Percentiles rank a stretch among this genome's conserved stretches.
These are phyloP conservation scores for Knipowitschia caucasica DNA, from an alignment of 2,797 vertebrate species.

Conservation along the genomic window DNA sequence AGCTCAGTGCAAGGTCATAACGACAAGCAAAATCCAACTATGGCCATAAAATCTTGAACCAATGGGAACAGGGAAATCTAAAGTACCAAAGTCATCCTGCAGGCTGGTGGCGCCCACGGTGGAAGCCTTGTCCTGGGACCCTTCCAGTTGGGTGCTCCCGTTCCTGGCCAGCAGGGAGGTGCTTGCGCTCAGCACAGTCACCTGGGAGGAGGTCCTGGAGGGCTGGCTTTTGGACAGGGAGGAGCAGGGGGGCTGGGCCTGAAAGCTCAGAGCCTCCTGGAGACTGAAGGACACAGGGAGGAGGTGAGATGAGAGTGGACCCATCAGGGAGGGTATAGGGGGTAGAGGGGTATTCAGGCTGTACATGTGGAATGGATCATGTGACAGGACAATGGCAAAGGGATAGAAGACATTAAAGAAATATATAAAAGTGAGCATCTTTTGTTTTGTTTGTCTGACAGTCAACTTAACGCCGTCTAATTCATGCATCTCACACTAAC, in stretches of 20 bases:
- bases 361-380: conserved; percentile 4
- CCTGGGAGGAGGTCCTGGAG: conserved; percentile 90
- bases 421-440: background rate
- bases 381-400: conserved; percentile 15
- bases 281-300: conserved; percentile 84
- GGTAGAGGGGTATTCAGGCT: conserved; percentile 18
- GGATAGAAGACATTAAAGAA: conserved; percentile 1
- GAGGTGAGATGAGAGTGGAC: conserved; percentile 37
- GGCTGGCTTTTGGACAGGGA: conserved; percentile 91
- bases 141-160: conserved; percentile 95
- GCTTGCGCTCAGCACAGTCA: conserved; percentile 93
- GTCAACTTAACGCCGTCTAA: background rate
- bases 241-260: conserved; percentile 87
- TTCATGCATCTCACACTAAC: conserved; percentile 1
- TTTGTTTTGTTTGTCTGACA: background rate
- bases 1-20: background rate
- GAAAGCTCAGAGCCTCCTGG: conserved; percentile 96
- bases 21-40: background rate
- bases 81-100: conserved; percentile 92
- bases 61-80: conserved; percentile 6
- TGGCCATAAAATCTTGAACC: background rate
- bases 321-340: background rate
- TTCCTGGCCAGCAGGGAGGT: conserved; percentile 99
- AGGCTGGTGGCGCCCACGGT: conserved; percentile 92
- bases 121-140: conserved; percentile 92